Evolutionary conservation across 2,888 invertebrate genomes (phyloP).

Genomic region (Callosobruchus maculatus): DNA sequence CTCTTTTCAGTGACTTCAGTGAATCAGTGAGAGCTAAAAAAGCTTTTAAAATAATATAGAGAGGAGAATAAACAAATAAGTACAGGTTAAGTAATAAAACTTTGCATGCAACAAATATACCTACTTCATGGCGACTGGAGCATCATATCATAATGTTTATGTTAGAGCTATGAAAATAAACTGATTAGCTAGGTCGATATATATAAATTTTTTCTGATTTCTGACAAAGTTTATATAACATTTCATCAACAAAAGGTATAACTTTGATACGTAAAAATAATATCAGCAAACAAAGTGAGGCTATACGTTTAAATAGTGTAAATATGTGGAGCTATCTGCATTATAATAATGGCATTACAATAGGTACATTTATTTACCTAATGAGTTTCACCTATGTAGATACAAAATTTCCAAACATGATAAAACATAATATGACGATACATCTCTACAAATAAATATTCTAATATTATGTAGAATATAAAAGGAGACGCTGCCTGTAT

Average conservation of each 20-base stretch:
- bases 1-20: too few species aligned
- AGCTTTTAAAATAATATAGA: too few species aligned
- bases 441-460: too few species aligned
- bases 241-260: background rate
- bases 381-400: background rate
- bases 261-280: background rate
- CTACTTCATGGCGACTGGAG: too few species aligned
- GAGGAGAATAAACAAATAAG: too few species aligned
- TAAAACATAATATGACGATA: background rate
- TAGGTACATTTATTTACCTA: background rate
- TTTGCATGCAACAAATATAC: too few species aligned
- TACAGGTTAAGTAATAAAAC: too few species aligned
- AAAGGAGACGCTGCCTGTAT: too few species aligned
- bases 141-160: background rate
- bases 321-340: background rate
- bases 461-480: too few species aligned
- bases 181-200: background rate
- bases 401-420: background rate
- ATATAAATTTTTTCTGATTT: background rate
- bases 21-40: too few species aligned
- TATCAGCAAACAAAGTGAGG: background rate
- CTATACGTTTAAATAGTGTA: background rate
- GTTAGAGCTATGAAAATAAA: too few species aligned
- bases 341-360: background rate
- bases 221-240: background rate